Evolutionary conservation across 2,888 invertebrate species (phyloP), one percentile per base, ranked within the genome.

Genomic region (Lepidocyrtinus sp.): DNA sequence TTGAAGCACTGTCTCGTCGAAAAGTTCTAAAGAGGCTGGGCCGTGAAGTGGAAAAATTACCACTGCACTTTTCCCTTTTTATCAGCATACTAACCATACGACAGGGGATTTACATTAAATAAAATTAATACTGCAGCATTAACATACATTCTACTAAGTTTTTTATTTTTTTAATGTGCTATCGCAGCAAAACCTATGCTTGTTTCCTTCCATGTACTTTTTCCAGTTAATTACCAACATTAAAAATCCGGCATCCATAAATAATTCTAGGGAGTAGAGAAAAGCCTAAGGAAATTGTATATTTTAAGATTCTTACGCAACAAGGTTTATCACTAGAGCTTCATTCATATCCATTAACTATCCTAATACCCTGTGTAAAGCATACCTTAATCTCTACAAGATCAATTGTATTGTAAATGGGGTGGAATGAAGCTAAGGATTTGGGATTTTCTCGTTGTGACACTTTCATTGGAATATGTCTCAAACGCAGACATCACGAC

Each of bases 351-450:
- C 55, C 55, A n/a, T n/a, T 55, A 55, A n/a, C 55, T 55, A n/a
- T n/a, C n/a, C n/a, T n/a, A n/a, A n/a, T n/a, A n/a, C n/a, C 17
- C 17, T 55, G 2, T 36, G 2, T 17, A 55, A n/a, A 15, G 55
- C 55, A 55, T 55, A 55, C 17, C 55, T 55, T 55, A n/a, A 36
- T 36, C 36, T 36, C 36, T n/a, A n/a, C 25, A n/a, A 27, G 27
- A 61, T 75, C 67, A 68, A 68, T 68, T 68, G 68, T 68, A 55
- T 12, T 68, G 68, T 19, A 68, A 68, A 75, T 75, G 75, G 75
- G 24, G 68, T 75, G 75, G 75, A 68, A 75, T 46, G 75, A 75
- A 75, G 46, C 67, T 68, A 45, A 68, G 46, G 24, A 17, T 65
- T 1, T 19, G 27, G 22, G 67, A 62, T 75, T 55, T 67, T 62